A percentile compares a stretch with the other conserved stretches of the same genome.
Evolutionary conservation across 2,888 invertebrate species (phyloP).

Genomic region (Ashinkailepas kermadecensis): DNA sequence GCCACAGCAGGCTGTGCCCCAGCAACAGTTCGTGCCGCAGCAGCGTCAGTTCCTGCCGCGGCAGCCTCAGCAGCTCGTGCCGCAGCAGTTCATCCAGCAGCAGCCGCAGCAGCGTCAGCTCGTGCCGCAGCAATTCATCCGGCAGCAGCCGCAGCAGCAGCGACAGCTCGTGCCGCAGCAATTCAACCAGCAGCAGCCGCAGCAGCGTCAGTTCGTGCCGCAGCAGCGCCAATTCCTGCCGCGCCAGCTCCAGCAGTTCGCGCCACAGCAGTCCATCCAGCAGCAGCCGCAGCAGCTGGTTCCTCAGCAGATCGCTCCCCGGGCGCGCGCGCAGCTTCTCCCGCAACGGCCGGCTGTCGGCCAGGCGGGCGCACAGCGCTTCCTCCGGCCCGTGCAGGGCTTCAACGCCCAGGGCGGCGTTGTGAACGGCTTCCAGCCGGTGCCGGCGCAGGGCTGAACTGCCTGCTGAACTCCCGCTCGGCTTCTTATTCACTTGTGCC

Average conservation of each 20-base stretch:
- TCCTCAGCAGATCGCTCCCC: conserved; percentile 24
- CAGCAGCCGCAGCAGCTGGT: not conserved
- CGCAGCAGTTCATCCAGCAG: conserved; percentile 24
- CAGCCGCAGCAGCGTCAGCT: not conserved
- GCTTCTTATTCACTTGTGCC: not conserved
- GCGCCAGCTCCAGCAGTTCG: not conserved
- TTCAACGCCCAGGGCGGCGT: not conserved
- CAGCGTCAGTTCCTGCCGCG: conserved; percentile 22
- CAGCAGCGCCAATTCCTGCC: conserved; percentile 23
- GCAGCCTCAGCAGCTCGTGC: conserved; percentile 10
- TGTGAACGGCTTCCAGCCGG: not conserved
- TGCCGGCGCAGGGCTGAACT: not conserved
- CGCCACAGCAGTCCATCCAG: not conserved
- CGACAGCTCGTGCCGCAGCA: conserved; percentile 17
- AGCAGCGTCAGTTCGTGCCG: conserved; percentile 20
- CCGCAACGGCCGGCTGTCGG: not conserved
- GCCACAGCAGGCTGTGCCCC: conserved; percentile 2
- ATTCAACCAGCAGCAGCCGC: not conserved
- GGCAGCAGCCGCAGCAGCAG: not conserved
- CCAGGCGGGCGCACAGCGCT: not conserved
- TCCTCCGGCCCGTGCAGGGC: conserved; percentile 10
- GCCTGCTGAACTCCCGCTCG: not conserved
- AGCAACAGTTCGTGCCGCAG: conserved; percentile 23
- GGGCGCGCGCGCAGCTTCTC: conserved; percentile 4
- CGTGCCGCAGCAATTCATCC: not conserved